Evolutionary conservation across 1,140 invertebrate species (phyloP).

Genomic region (Cydia pomonella): DNA sequence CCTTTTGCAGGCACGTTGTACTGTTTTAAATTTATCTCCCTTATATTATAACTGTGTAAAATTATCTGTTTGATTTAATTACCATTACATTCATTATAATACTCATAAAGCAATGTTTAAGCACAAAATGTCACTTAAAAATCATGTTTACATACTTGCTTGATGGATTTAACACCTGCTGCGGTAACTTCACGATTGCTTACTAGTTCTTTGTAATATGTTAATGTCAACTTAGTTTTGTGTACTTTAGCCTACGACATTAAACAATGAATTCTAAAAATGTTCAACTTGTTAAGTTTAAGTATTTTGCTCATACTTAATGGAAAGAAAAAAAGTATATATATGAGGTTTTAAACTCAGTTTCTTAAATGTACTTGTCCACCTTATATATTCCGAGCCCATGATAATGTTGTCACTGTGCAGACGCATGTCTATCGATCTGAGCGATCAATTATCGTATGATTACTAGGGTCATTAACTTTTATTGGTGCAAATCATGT

Average conservation of each 20-base stretch:
- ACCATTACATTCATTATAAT: too few relatives aligned
- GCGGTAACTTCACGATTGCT: not conserved
- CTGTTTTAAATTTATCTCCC: too few relatives aligned
- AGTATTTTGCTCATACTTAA: not conserved
- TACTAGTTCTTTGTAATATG: not conserved
- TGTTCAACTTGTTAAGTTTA: not conserved
- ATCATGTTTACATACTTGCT: not conserved
- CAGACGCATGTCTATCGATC: not conserved
- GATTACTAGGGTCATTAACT: constrained; percentile 15
- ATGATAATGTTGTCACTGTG: not conserved
- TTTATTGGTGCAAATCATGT: constrained; percentile 9
- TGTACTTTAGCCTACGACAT: not conserved
- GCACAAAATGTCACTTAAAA: not conserved
- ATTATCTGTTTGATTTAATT: too few relatives aligned
- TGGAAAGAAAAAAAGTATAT: not conserved
- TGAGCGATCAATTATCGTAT: not conserved
- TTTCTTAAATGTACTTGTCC: not conserved
- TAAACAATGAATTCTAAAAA: not conserved
- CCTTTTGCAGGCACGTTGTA: too few relatives aligned
- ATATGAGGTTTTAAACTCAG: too few relatives aligned
- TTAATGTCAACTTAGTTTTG: not conserved
- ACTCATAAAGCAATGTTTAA: too few relatives aligned
- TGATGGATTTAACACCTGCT: not conserved
- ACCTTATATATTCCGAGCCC: too few relatives aligned
- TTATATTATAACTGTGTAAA: too few relatives aligned